Evolutionary conservation across 2,888 invertebrate species (phyloP), one percentile per base, ranked within the genome.

Genomic region (Panopea generosa): DNA sequence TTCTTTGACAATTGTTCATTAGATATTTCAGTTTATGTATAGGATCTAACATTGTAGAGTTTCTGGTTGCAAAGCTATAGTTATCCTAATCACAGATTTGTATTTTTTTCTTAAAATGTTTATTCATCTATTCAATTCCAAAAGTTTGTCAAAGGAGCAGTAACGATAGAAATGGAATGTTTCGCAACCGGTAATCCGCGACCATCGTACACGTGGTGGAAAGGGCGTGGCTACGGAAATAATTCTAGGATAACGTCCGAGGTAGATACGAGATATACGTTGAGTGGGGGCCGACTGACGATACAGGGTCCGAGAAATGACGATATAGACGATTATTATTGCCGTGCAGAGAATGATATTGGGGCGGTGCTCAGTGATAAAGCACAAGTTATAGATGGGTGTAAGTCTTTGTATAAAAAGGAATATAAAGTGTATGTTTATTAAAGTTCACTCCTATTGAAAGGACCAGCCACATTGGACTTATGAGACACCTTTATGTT

Each of bases 191-290:
- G 72, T 16, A 69, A 73, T 20, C 72, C 72, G 1, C 61, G 69
- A 20, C 77, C 77, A 9, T 20, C 20, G 2, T 77, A 66, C 26
- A 56, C 65, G 9, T 77, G 77, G 77, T 77, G 57, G 38, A 52
- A 45, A 6, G 49, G 49, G 6, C 14, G n/a, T 6, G 9, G 6
- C 14, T 49, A 49, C 49, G 6, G n/a, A n/a, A 49, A 49, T 18
- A 6, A 7, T 6, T n/a, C 49, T 6, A 18, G n/a, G 20, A 7
- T 60, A 2, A 45, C 45, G 18, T 60, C 60, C 6, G 29, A 4
- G 18, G 22, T 45, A 2, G 20, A 60, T 40, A 49, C 24, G 18
- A 45, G 60, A 1, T 60, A 47, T n/a, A 60, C 60, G 6, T 26
- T 60, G 18, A 47, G 47, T 18, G 49, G 49, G 6, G 49, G 49